phyloP scores from a whole-genome alignment of 2,113 vertebrate species.

The Arenaria interpres region DNA sequence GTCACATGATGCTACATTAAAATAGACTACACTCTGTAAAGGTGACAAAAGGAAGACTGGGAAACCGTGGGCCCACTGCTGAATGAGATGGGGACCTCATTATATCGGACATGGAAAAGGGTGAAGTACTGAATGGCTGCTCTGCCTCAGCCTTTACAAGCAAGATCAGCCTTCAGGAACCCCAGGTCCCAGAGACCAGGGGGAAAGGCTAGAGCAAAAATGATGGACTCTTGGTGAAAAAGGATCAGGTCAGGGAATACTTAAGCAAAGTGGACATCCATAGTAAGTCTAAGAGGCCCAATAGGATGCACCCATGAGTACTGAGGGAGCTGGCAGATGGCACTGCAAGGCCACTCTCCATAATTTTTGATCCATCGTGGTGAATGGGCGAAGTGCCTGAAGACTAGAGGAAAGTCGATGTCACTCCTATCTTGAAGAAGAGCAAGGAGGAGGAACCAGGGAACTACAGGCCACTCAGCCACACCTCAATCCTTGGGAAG shows the following conservation, averaged over 20 bases:
- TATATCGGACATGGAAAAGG: neutral
- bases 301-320: neutral
- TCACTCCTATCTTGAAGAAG: neutral
- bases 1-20: neutral
- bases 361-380: neutral
- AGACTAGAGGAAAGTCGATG: neutral
- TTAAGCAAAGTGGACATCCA: neutral
- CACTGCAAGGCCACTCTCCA: neutral
- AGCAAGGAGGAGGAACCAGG: neutral
- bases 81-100: neutral
- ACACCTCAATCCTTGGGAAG: neutral
- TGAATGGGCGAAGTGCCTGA: neutral
- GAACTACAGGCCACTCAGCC: neutral
- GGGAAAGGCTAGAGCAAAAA: neutral
- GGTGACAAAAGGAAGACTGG: neutral
- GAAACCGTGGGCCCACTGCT: neutral
- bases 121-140: neutral
- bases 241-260: neutral
- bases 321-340: neutral
- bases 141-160: neutral
- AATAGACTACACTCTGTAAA: neutral
- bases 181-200: neutral
- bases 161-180: neutral
- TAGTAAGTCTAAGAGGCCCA: neutral
- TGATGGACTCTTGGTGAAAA: neutral